Percentiles rank a stretch among this genome's conserved stretches.
Evolutionary conservation across 35 echinoderm and acorn worm species (phyloP).

Genomic region (Diadema setosum): DNA sequence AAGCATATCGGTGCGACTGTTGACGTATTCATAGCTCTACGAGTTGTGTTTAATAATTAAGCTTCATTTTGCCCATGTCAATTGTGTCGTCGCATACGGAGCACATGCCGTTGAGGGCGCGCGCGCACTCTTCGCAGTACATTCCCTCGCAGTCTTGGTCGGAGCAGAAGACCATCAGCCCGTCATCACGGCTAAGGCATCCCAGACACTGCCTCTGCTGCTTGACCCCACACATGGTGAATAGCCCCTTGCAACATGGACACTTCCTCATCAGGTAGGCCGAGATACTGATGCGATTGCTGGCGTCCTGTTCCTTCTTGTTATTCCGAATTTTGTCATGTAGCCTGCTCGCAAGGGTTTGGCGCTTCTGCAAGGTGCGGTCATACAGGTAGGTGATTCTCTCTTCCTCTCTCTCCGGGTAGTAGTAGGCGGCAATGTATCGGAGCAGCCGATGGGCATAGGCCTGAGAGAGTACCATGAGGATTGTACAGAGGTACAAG

Average conservation of each 20-base stretch:
- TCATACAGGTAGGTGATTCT: slow-evolving; percentile 71
- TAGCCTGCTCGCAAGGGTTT: slow-evolving; percentile 39
- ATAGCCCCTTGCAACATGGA: slow-evolving; percentile 48
- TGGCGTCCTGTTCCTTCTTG: slow-evolving; percentile 56
- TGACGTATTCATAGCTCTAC: too few relatives aligned
- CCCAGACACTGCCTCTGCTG: slow-evolving; percentile 49
- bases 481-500: slow-evolving; percentile 50
- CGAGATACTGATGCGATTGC: slow-evolving; percentile 35
- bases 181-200: slow-evolving; percentile 44
- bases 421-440: slow-evolving; percentile 73
- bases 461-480: slow-evolving; percentile 84
- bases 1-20: too few relatives aligned
- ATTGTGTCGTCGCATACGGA: slow-evolving; percentile 28
- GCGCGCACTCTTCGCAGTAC: slow-evolving; percentile 67
- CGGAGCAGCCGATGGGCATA: slow-evolving; percentile 65
- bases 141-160: slow-evolving; percentile 41
- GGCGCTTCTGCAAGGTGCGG: slow-evolving; percentile 58
- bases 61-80: background rate
- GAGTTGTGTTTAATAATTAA: too few relatives aligned
- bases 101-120: slow-evolving; percentile 22
- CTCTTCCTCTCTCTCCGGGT: slow-evolving; percentile 76
- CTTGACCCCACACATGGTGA: slow-evolving; percentile 40
- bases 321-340: slow-evolving; percentile 29
- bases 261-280: slow-evolving; percentile 45
- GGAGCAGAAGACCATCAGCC: slow-evolving; percentile 34